These are phyloP conservation scores for Parnassius glacialis DNA, from an alignment of 2,888 invertebrate genomes.

Conservation along the genomic window DNA sequence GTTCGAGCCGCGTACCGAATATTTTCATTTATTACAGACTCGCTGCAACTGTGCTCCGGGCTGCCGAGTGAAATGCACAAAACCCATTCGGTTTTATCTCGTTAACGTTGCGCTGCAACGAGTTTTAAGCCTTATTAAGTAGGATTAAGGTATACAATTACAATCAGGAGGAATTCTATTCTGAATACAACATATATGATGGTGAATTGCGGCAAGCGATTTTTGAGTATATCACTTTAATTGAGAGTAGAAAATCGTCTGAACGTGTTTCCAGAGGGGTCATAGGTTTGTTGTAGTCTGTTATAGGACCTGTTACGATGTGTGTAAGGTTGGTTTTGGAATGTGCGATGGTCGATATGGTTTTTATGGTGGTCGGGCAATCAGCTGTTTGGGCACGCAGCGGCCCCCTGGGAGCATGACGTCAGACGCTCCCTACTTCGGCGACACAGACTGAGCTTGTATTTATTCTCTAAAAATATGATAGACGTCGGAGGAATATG, in stretches of 20 bases:
- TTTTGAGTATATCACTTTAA: constrained; percentile 43
- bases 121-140: constrained; percentile 38
- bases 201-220: constrained; percentile 45
- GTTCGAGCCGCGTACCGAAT: constrained; percentile 30
- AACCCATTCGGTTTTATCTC: constrained; percentile 76
- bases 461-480: constrained; percentile 57
- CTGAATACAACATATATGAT: constrained; percentile 55
- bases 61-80: constrained; percentile 73
- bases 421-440: constrained; percentile 53
- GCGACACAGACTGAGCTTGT: constrained; percentile 51
- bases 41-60: constrained; percentile 44
- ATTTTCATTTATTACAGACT: constrained; percentile 42
- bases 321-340: constrained; percentile 35
- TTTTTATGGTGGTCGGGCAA: constrained; percentile 75
- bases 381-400: constrained; percentile 77
- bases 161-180: constrained; percentile 42
- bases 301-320: constrained; percentile 28
- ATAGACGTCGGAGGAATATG: constrained; percentile 34
- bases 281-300: constrained; percentile 31
- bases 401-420: constrained; percentile 63
- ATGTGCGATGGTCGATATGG: constrained; percentile 43
- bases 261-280: constrained; percentile 50
- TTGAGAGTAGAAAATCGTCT: constrained; percentile 47
- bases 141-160: constrained; percentile 40
- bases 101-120: constrained; percentile 41